Evolutionary conservation across 2,113 vertebrate species (phyloP).

Genomic region (Gymnorhina tibicen): DNA sequence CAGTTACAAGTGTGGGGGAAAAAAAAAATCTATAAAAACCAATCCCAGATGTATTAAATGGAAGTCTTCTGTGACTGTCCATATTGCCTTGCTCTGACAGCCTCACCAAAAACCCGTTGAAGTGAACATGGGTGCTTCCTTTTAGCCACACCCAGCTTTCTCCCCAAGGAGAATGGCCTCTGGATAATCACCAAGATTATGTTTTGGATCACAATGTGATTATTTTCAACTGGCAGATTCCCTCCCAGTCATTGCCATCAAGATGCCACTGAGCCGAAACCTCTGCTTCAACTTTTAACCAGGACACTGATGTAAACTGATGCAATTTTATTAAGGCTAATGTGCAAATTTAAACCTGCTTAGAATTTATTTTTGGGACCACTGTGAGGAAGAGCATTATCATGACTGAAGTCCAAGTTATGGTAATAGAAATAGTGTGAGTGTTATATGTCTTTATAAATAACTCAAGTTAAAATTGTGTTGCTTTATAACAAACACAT

Average conservation of each 20-base stretch:
- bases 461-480: neutral
- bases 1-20: neutral
- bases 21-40: neutral
- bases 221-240: neutral
- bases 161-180: neutral
- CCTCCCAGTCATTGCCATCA: neutral
- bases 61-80: neutral
- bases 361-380: neutral
- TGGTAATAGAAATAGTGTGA: neutral
- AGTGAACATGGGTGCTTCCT: rapidly evolving
- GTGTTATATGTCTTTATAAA: constrained; percentile 28
- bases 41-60: neutral
- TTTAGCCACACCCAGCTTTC: neutral
- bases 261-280: neutral
- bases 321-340: neutral
- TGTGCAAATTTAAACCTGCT: neutral
- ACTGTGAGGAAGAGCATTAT: neutral
- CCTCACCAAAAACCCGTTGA: neutral
- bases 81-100: neutral
- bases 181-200: neutral
- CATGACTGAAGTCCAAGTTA: neutral
- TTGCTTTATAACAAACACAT: no score
- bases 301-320: neutral
- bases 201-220: neutral
- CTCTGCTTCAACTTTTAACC: neutral